Conservation (phyloP, 2,113 vertebrate genomes). For the Pseudonaja textilis region DNA sequence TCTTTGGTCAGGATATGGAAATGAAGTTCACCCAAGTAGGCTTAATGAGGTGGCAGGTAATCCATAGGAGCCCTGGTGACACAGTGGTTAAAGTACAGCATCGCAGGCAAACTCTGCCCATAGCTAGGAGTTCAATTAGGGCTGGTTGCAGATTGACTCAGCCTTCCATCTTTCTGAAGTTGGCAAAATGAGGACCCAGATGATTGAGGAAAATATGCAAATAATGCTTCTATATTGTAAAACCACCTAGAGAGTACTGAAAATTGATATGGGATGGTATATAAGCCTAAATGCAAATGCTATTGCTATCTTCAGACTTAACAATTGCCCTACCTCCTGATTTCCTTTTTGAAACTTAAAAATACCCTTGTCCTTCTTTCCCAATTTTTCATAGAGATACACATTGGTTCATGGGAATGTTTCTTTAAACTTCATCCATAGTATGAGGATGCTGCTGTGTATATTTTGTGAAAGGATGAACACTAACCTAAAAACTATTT, state of each 20-base stretch:
- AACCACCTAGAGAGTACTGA: neutral
- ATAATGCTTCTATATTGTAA: neutral
- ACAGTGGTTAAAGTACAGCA: neutral
- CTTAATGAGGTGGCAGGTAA: neutral
- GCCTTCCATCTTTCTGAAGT: neutral
- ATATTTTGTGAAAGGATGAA: neutral
- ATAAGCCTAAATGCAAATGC: neutral
- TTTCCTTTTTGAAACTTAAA: neutral
- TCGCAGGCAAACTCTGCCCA: neutral
- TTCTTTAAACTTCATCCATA: neutral
- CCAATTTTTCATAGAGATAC: neutral
- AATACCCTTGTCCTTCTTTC: neutral
- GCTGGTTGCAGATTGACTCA: neutral
- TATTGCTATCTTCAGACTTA: neutral
- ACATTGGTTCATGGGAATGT: neutral
- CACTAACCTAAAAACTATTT: neutral
- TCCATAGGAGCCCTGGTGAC: neutral
- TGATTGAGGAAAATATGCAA: neutral
- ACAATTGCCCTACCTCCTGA: neutral
- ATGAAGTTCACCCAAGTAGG: neutral
- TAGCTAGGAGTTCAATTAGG: neutral
- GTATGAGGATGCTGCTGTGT: neutral
- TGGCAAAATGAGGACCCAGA: neutral
- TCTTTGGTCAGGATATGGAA: neutral
- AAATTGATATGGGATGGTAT: neutral